Conservation (phyloP, 1,140 invertebrate species). For the Cataglyphis hispanica region DNA sequence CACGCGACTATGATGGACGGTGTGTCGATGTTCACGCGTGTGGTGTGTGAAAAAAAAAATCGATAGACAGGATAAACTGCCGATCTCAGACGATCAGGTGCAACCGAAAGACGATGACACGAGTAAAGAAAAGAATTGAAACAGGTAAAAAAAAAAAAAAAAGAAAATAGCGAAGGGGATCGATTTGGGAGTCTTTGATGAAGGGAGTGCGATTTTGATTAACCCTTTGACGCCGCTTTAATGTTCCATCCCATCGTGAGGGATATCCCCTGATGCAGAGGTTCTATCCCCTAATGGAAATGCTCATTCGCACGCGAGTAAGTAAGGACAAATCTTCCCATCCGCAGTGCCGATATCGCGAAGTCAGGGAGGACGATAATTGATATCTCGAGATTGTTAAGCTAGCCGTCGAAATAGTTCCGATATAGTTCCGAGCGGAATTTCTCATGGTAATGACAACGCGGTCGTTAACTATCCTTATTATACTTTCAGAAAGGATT, state of each 20-base stretch:
- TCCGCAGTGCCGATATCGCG: constrained; percentile 15
- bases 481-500: constrained; percentile 13
- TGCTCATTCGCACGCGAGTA: constrained; percentile 3
- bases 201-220: constrained; percentile 57
- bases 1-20: constrained; percentile 46
- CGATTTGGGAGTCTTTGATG: constrained; percentile 50
- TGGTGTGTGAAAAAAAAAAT: constrained; percentile 27
- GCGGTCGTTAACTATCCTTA: not conserved
- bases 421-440: constrained; percentile 18
- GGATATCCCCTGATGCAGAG: constrained; percentile 1
- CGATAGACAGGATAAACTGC: constrained; percentile 26
- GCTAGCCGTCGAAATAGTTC: not conserved
- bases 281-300: constrained; percentile 39
- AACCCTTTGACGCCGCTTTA: constrained; percentile 48
- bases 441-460: constrained; percentile 7
- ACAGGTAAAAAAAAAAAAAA: not conserved
- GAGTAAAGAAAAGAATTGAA: constrained; percentile 10
- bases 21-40: constrained; percentile 30
- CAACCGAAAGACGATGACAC: not conserved
- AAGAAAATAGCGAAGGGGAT: not conserved
- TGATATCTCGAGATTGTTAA: constrained; percentile 29
- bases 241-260: not conserved
- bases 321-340: constrained; percentile 24
- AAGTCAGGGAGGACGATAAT: constrained; percentile 22
- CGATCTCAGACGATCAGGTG: not conserved